These are phyloP conservation scores for Charanyca ferruginea DNA, from an alignment of 2,888 invertebrate species.

Conservation along the genomic window DNA sequence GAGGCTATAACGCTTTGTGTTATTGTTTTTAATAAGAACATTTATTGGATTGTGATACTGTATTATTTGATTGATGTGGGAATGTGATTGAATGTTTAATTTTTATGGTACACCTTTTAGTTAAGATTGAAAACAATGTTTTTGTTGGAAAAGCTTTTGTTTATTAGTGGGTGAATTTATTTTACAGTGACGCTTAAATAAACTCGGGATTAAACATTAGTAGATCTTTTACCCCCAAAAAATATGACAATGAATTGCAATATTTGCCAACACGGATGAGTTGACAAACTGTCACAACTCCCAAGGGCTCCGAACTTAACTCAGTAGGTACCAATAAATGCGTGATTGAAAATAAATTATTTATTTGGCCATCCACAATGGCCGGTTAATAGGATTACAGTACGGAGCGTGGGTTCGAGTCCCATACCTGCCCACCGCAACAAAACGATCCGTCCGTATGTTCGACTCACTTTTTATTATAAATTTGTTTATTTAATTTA, in stretches of 20 bases:
- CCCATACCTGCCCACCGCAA: conserved; percentile 85
- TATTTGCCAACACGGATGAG: conserved; percentile 67
- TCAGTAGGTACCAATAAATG: conserved; percentile 72
- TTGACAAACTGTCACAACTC: conserved; percentile 71
- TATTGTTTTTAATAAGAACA: conserved; percentile 85
- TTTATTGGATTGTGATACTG: conserved; percentile 76
- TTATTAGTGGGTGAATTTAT: background rate
- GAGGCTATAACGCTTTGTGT: conserved; percentile 72
- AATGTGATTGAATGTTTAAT: conserved; percentile 55
- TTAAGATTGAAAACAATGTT: background rate
- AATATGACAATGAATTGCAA: conserved; percentile 42
- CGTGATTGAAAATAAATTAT: conserved; percentile 86
- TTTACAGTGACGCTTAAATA: background rate
- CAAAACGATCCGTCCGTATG: conserved; percentile 80
- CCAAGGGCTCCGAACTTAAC: conserved; percentile 69
- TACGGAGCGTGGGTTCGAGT: conserved; percentile 84
- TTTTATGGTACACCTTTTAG: conserved; percentile 16
- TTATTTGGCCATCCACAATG: conserved; percentile 86
- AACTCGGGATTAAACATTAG: conserved; percentile 5
- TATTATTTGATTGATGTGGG: conserved; percentile 86
- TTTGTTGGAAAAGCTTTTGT: background rate
- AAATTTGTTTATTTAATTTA: conserved; percentile 91
- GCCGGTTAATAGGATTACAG: conserved; percentile 87
- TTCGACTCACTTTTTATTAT: conserved; percentile 84
- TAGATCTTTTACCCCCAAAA: conserved; percentile 8